Evolutionary conservation across 2,888 invertebrate species (phyloP).

Genomic region (Hartigia nigra): DNA sequence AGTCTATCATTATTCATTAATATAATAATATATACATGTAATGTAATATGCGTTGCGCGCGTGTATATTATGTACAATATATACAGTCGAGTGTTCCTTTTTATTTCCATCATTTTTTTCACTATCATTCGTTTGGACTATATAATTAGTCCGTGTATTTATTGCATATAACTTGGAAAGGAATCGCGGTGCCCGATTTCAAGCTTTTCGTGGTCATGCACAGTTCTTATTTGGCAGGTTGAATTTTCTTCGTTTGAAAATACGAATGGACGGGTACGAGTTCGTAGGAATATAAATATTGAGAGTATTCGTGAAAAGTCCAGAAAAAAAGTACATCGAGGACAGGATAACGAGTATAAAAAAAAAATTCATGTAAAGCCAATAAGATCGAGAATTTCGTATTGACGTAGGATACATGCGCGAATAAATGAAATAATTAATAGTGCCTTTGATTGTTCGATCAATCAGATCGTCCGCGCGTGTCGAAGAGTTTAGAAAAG

Average conservation of each 20-base stretch:
- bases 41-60: conserved; percentile 20
- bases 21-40: conserved; percentile 19
- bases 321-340: not conserved
- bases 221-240: not conserved
- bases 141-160: conserved; percentile 1
- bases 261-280: not conserved
- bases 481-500: too few species aligned
- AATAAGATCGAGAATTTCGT: not conserved
- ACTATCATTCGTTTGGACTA: not conserved
- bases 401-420: not conserved
- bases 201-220: not conserved
- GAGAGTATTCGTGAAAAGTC: not conserved
- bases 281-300: not conserved
- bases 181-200: conserved; percentile 4
- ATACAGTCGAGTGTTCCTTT: conserved; percentile 15
- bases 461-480: not conserved
- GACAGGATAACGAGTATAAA: not conserved
- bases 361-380: not conserved
- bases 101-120: not conserved
- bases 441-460: not conserved
- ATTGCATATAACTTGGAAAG: conserved; percentile 10
- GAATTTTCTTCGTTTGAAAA: not conserved
- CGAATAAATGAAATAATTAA: not conserved
- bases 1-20: not conserved
- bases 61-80: conserved; percentile 23